Percentiles rank a stretch among this genome's conserved stretches.
Conservation (phyloP, 2,888 invertebrate genomes). For the Hymenopus coronatus region DNA sequence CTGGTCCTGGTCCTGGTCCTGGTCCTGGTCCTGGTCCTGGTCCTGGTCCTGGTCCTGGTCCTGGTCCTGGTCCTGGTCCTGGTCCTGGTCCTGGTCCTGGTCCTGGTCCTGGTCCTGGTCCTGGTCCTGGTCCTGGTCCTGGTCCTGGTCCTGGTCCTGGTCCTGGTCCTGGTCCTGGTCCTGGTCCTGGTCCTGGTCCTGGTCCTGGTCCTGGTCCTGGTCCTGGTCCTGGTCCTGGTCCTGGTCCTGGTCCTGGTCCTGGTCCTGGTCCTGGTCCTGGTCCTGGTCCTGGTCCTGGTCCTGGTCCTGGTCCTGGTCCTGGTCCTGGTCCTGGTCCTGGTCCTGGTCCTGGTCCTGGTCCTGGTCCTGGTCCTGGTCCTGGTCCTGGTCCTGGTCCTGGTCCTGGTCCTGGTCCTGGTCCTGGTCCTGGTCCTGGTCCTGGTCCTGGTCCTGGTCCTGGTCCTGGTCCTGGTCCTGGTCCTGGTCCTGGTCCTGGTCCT, state of each 20-base stretch:
- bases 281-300: neutral
- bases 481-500: too few relatives aligned
- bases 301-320: neutral
- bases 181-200: neutral
- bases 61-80: neutral
- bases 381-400: neutral
- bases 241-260: neutral
- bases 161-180: neutral
- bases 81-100: neutral
- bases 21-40: neutral
- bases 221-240: neutral
- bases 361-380: neutral
- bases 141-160: neutral
- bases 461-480: too few relatives aligned
- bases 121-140: neutral
- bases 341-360: neutral
- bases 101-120: neutral
- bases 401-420: too few relatives aligned
- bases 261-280: neutral
- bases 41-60: neutral
- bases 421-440: too few relatives aligned
- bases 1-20: neutral
- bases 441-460: too few relatives aligned
- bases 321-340: neutral
- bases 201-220: neutral